Evolutionary conservation across 2,888 invertebrate species (phyloP), one percentile per base, ranked within the genome.

Genomic region (Drosophila koepferae): DNA sequence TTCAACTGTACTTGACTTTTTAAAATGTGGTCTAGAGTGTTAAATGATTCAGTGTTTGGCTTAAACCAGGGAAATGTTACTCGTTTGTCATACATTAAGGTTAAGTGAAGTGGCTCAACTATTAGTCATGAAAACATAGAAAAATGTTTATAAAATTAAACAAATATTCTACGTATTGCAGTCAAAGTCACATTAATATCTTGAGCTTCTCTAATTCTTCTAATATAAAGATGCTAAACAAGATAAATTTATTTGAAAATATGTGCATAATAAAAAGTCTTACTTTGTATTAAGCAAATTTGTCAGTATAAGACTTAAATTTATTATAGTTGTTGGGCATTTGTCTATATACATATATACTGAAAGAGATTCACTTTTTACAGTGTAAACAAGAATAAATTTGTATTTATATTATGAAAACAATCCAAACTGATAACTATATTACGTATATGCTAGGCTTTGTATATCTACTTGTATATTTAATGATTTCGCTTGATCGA

Each of bases 1-100:
- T n/a, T 36, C 28, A 34, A 12, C 43, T 53, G 31, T 56, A 69
- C 31, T n/a, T n/a, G 53, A 16, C 31, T 43, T 28, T n/a, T 55
- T 34, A 16, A 60, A 40, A 38, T 28, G 46, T 2, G 12, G 1
- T 18, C 14, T 58, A 43, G 28, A 46, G 18, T 14, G 34, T 28
- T 5, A 59, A 40, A 46, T 62, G 41, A 59, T 38, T 38, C n/a
- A 56, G 38, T 16, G 7, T 3, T 23, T 56, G 23, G 23, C 28
- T 23, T 28, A 18, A 59, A 16, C 40, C 23, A 9, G 31, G 6
- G 2, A 28, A n/a, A 48, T 34, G 10, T 20, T 18, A 34, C 12
- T n/a, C 16, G n/a, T 9, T 34, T 51, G 14, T 34, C 36, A 4
- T 14, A 18, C 4, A 20, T 51, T 34, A 18, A 36, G 5, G 3